Evolutionary conservation across 1,140 invertebrate species (phyloP), one percentile per base, ranked within the genome.

Genomic region (Drosophila auraria): DNA sequence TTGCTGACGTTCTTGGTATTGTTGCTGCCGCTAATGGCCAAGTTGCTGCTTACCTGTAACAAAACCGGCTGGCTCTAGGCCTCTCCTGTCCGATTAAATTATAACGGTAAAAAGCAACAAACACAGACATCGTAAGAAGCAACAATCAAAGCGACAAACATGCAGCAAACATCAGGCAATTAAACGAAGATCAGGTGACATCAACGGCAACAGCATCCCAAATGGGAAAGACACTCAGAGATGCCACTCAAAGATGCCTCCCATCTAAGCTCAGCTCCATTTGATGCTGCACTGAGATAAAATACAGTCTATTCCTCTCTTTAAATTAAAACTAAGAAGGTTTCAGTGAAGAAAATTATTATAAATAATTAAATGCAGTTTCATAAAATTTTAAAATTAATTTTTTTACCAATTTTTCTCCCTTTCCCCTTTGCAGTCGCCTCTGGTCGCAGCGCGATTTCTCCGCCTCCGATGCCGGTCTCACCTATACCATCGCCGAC

Each of bases 401-500:
- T n/a, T 8, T 25, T 36, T 63, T 30, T 51, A 12, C 12, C 1
- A 9, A 33, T 33, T 11, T 11, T 33, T 33, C 2, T 2, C 2
- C 17, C 12, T 38, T 5, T 57, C 38, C 30, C 2, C 17, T 42
- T 53, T 53, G 17, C 74, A 91, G 87, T 0, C 73, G 62, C 11
- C 80, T 87, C 15, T 92, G 91, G 91, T 80, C 91, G 3, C 91
- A 92, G 50, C 91, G 90, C 20, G 89, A 92, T 54, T 93, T 93
- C 50, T 77, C 90, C 30, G 77, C 90, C 80, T 93, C 92, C 36
- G 92, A 93, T 38, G 89, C 83, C 54, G 91, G 92, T 57, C 84
- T 93, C 38, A 89, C 92, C 17, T 93, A 93, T 50, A 90, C 90
- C 47, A 89, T 91, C 27, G 84, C 87, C 1, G 90, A 90, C 15